phyloP scores from a whole-genome alignment of 2,113 vertebrate genomes.

The Semnopithecus entellus region DNA sequence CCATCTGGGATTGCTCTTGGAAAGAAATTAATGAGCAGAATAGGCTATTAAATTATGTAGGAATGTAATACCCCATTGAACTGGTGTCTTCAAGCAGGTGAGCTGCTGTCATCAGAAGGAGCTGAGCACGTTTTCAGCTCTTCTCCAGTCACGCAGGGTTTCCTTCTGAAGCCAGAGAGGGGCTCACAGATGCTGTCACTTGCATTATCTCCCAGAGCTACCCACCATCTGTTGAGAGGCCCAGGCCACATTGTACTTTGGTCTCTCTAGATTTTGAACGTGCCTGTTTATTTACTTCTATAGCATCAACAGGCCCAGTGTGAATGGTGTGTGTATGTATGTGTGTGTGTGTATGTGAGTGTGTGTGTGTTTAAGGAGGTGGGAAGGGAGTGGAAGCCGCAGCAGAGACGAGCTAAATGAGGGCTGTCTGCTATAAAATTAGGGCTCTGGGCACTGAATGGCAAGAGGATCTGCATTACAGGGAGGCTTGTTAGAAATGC shows the following conservation, averaged over 20 bases:
- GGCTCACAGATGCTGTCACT: background rate
- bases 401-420: background rate
- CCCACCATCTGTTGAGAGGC: background rate
- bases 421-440: background rate
- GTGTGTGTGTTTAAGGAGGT: background rate
- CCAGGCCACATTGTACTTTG: background rate
- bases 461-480: background rate
- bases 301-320: fast-evolving
- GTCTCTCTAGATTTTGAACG: background rate
- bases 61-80: conserved; percentile 17
- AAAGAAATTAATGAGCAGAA: conserved; percentile 22
- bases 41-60: background rate
- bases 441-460: background rate
- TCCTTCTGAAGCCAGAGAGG: background rate
- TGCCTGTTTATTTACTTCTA: background rate
- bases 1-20: background rate
- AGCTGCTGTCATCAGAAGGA: background rate
- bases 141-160: background rate
- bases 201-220: background rate
- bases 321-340: background rate
- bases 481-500: background rate
- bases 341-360: background rate
- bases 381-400: background rate
- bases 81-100: background rate
- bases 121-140: background rate